These are phyloP conservation scores for Coptodon rendalli DNA, from an alignment of 2,113 vertebrate genomes.

Conservation along the genomic window DNA sequence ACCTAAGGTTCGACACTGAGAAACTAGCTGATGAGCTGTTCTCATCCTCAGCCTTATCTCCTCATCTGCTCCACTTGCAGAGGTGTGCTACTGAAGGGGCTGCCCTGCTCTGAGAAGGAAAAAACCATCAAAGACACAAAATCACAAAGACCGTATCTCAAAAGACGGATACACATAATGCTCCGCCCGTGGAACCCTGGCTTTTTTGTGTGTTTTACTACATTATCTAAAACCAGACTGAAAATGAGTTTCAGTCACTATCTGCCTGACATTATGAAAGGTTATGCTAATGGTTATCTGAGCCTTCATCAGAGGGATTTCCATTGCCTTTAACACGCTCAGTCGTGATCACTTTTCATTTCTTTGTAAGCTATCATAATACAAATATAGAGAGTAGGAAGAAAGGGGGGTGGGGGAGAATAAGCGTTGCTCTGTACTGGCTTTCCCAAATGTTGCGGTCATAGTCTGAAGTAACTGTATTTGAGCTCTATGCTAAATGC, in stretches of 20 bases:
- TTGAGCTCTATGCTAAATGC: constrained; percentile 3
- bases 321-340: not conserved
- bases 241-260: not conserved
- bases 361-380: not conserved
- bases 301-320: not conserved
- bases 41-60: constrained; percentile 42
- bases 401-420: not conserved
- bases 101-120: constrained; percentile 1
- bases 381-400: not conserved
- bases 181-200: not conserved
- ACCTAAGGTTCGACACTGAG: not conserved
- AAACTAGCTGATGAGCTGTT: constrained; percentile 28
- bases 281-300: not conserved
- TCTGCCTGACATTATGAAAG: constrained; percentile 3
- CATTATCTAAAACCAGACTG: not conserved
- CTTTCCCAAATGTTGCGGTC: not conserved
- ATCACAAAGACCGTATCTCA: not conserved
- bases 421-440: not conserved
- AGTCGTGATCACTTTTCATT: not conserved
- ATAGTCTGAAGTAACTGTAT: not conserved
- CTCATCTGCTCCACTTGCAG: constrained; percentile 28
- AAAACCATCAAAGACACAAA: constrained; percentile 3
- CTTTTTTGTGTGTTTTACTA: not conserved
- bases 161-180: not conserved
- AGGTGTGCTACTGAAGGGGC: constrained; percentile 9